Base-by-base conservation (phyloP, 2,888 invertebrate genomes). In the Lagria hirta region DNA sequence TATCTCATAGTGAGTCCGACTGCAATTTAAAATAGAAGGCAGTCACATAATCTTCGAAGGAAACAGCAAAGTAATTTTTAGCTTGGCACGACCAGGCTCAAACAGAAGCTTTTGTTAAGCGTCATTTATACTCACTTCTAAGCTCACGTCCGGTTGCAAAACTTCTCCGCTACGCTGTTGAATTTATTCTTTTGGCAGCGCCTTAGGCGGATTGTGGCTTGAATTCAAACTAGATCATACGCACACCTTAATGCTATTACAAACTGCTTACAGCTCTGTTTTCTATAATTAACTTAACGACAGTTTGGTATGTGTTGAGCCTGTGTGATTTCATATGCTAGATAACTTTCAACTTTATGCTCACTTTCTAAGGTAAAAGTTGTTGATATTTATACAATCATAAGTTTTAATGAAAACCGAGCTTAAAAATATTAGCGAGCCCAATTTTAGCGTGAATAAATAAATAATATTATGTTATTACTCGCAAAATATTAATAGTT, bases 211-310 rank as follows among this genome's bases (percentile, higher is more conserved):
- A 49, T 49, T 49, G 49, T 17, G 37, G 45, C 29, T 30, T 49
- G 49, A 49, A 49, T 49, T 45, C 45, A 42, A 45, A 45, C 45
- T 42, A 45, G 24, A 6, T 24, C 28, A 14, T 29, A 43, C 48
- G 43, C 48, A 48, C 47, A 42, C 42, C 28, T 49, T 56, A 54
- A 58, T 54, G 48, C 52, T 53, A 52, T 54, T 54, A 56, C 49
- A 44, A 50, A 53, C 55, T 53, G 52, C 55, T 57, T 57, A 58
- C 53, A 53, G 36, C 45, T 51, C 43, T 52, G 49, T 56, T 56
- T 54, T 46, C 53, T 49, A 48, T 56, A 51, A 55, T 53, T 51
- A 49, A 53, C 51, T 58, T 54, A 44, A 45, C 45, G 49, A 42
- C 44, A 47, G 47, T 52, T 48, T 48, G 44, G 45, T 48, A 29